A percentile compares a stretch with the other conserved stretches of the same genome.
These are phyloP conservation scores for Gymnoscelis rufifasciata DNA, from an alignment of 2,888 invertebrate species.

Conservation along the genomic window DNA sequence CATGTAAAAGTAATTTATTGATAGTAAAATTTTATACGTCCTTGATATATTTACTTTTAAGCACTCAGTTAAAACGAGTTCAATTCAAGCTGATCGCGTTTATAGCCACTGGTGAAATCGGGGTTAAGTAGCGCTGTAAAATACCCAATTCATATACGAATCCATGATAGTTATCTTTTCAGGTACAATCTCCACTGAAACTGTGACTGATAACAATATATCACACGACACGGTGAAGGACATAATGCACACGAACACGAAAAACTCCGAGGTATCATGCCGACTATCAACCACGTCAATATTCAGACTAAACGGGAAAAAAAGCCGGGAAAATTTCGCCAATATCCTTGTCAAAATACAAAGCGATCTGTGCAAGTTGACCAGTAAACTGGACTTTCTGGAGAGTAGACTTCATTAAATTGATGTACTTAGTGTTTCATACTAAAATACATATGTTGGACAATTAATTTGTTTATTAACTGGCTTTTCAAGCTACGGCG, in stretches of 20 bases:
- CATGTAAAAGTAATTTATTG: too few relatives aligned
- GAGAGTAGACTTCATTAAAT: slow-evolving; percentile 47
- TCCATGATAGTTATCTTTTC: slow-evolving; percentile 7
- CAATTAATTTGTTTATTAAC: too few relatives aligned
- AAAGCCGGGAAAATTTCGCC: slow-evolving; percentile 58
- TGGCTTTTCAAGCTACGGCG: too few relatives aligned
- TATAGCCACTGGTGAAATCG: too few relatives aligned
- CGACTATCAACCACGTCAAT: slow-evolving; percentile 55
- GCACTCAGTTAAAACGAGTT: too few relatives aligned
- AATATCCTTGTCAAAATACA: slow-evolving; percentile 64
- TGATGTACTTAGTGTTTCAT: too few relatives aligned
- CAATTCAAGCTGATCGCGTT: too few relatives aligned
- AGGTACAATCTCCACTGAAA: slow-evolving; percentile 41
- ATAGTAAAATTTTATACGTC: too few relatives aligned
- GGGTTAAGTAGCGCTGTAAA: too few relatives aligned
- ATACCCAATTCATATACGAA: too few relatives aligned
- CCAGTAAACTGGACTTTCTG: slow-evolving; percentile 54
- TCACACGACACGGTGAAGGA: slow-evolving; percentile 23
- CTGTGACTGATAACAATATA: slow-evolving; percentile 32
- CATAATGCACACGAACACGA: slow-evolving; percentile 35
- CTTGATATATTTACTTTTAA: too few relatives aligned
- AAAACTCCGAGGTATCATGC: slow-evolving; percentile 50
- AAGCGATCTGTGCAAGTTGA: slow-evolving; percentile 54
- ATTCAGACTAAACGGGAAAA: slow-evolving; percentile 50
- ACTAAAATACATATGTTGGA: too few relatives aligned